phyloP scores from a whole-genome alignment of 2,888 invertebrate species.

The Augochlorella aurata region DNA sequence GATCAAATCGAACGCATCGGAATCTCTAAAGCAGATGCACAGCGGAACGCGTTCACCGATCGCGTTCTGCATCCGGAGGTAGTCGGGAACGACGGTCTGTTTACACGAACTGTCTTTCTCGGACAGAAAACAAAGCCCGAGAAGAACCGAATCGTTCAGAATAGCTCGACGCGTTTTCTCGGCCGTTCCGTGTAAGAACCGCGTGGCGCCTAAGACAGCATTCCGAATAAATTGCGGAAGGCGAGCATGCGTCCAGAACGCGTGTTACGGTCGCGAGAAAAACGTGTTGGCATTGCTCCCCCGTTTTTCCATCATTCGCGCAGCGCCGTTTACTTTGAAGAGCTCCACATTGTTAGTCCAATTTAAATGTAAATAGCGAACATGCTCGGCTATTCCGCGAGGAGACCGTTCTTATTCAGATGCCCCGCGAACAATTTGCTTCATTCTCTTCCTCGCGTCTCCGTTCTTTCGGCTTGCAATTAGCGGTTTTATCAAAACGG shows the following conservation, averaged over 20 bases:
- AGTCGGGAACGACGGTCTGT: background rate
- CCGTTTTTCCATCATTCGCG: constrained; percentile 29
- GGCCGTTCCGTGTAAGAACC: constrained; percentile 18
- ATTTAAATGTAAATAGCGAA: constrained; percentile 8
- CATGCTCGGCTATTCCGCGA: background rate
- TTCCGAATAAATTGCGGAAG: constrained; percentile 65
- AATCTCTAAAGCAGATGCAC: no score
- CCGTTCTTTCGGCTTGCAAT: background rate
- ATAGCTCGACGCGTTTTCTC: constrained; percentile 18
- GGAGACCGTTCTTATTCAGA: background rate
- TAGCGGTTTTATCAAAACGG: background rate
- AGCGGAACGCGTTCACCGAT: background rate
- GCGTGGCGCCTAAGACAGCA: constrained; percentile 56
- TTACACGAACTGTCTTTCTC: background rate
- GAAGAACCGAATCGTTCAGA: constrained; percentile 11
- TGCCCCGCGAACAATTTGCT: background rate
- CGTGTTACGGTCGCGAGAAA: constrained; percentile 43
- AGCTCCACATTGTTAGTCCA: constrained; percentile 18
- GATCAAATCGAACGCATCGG: no score
- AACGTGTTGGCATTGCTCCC: constrained; percentile 48
- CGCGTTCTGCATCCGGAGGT: background rate
- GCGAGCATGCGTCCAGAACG: constrained; percentile 34
- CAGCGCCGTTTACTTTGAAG: constrained; percentile 39
- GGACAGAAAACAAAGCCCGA: background rate
- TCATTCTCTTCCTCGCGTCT: background rate